Percentiles rank a stretch among this genome's conserved stretches.
Evolutionary conservation across 2,888 invertebrate species (phyloP).

Genomic region (Agonum fuliginosum): DNA sequence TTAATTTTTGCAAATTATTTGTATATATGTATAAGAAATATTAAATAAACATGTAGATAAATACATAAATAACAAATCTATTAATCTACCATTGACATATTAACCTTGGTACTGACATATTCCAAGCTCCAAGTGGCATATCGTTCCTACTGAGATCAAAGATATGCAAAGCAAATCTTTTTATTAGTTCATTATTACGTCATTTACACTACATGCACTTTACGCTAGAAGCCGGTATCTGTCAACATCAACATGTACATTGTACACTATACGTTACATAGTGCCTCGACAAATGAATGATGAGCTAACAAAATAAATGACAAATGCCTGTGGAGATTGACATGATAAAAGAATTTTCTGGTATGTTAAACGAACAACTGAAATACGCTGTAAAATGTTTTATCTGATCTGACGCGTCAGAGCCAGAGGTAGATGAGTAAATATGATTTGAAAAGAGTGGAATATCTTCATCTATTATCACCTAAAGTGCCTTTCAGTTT

Average conservation of each 20-base stretch:
- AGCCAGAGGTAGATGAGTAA: neutral
- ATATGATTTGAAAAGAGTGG: neutral
- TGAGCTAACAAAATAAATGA: constrained; percentile 1
- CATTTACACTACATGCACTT: neutral
- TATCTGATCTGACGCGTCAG: neutral
- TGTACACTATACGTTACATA: neutral
- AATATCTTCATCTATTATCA: too few relatives aligned
- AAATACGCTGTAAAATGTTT: constrained; percentile 4
- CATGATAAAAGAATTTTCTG: constrained; percentile 5
- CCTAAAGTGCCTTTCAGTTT: too few relatives aligned
- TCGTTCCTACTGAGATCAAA: constrained; percentile 6
- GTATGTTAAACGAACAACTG: neutral
- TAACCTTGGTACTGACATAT: constrained; percentile 3
- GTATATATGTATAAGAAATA: neutral
- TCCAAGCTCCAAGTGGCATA: neutral
- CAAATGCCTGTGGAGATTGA: constrained; percentile 1
- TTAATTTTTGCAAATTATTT: neutral
- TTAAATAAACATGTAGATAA: constrained; percentile 19
- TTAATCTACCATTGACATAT: constrained; percentile 3
- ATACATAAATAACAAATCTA: constrained; percentile 26
- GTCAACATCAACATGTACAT: neutral
- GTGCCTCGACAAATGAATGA: neutral
- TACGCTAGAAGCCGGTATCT: neutral
- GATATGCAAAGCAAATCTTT: constrained; percentile 17
- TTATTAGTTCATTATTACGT: constrained; percentile 31